Evolutionary conservation across 2,888 invertebrate species (phyloP).

Genomic region (Polia nebulosa): DNA sequence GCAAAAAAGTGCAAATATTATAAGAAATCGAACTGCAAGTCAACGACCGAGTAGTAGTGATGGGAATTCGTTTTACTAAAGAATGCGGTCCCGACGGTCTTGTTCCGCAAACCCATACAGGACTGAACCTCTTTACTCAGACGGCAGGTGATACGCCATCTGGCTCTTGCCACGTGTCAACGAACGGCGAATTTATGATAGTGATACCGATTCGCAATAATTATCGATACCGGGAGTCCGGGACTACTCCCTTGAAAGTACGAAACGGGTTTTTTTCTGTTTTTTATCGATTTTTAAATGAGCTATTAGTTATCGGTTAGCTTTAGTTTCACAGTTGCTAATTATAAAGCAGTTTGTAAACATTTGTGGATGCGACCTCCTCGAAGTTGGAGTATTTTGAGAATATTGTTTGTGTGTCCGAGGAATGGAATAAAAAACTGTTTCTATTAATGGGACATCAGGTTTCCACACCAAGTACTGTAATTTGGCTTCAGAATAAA

Average conservation of each 20-base stretch:
- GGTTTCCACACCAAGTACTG: neutral
- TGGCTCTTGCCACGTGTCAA: conserved; percentile 86
- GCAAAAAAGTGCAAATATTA: conserved; percentile 13
- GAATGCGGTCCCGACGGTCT: conserved; percentile 82
- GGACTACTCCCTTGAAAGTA: conserved; percentile 74
- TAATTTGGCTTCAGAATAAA: neutral
- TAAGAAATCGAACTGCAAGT: conserved; percentile 67
- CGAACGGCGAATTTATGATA: conserved; percentile 65
- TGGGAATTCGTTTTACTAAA: conserved; percentile 76
- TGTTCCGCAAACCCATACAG: conserved; percentile 78
- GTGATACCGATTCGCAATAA: conserved; percentile 79
- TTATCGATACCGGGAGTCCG: conserved; percentile 71
- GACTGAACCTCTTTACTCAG: conserved; percentile 69
- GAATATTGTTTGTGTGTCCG: neutral
- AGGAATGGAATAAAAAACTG: neutral
- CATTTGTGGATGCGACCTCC: conserved; percentile 60
- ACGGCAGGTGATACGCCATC: conserved; percentile 86
- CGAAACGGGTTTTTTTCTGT: conserved; percentile 67
- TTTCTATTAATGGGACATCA: neutral
- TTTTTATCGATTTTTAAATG: conserved; percentile 73
- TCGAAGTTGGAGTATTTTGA: conserved; percentile 46
- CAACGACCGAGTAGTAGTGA: conserved; percentile 82
- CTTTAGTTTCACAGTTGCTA: conserved; percentile 55
- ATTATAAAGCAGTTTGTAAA: conserved; percentile 61
- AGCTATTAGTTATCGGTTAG: conserved; percentile 58